A percentile compares a stretch with the other conserved stretches of the same genome.
Conservation (phyloP, 2,113 vertebrate species). For the Colinus virginianus region DNA sequence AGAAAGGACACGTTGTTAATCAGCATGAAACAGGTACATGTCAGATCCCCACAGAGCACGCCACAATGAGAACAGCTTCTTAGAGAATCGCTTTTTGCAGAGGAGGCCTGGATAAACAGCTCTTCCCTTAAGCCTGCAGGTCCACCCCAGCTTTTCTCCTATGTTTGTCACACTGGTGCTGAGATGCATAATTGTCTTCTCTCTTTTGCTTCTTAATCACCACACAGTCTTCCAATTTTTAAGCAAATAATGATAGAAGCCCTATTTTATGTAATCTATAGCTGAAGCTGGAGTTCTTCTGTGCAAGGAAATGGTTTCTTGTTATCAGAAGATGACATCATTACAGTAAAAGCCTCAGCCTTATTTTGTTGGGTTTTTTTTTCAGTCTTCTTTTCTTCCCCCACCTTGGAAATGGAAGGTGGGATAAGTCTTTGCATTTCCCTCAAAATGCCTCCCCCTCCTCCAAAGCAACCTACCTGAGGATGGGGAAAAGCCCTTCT, state of each 20-base stretch:
- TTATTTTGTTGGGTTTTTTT: neutral
- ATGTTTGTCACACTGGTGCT: neutral
- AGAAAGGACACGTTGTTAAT: conserved; percentile 15
- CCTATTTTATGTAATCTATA: neutral
- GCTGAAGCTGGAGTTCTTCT: neutral
- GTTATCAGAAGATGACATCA: neutral
- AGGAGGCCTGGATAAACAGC: neutral
- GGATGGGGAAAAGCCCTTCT: neutral
- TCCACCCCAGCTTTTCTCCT: neutral
- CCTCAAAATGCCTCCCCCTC: neutral
- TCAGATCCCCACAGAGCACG: neutral
- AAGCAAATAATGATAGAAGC: conserved; percentile 26
- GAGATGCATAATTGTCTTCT: neutral
- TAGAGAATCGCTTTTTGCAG: neutral
- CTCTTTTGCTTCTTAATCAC: neutral
- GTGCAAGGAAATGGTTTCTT: neutral
- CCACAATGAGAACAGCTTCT: neutral
- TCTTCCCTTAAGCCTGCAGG: conserved; percentile 5
- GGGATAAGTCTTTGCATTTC: neutral
- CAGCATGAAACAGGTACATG: neutral
- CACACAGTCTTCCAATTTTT: neutral
- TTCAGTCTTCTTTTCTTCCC: neutral
- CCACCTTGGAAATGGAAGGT: neutral
- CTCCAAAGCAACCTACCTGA: neutral
- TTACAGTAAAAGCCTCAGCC: neutral